Evolutionary conservation across 2,888 invertebrate species (phyloP).

Genomic region (Heteromyza rotundicornis): DNA sequence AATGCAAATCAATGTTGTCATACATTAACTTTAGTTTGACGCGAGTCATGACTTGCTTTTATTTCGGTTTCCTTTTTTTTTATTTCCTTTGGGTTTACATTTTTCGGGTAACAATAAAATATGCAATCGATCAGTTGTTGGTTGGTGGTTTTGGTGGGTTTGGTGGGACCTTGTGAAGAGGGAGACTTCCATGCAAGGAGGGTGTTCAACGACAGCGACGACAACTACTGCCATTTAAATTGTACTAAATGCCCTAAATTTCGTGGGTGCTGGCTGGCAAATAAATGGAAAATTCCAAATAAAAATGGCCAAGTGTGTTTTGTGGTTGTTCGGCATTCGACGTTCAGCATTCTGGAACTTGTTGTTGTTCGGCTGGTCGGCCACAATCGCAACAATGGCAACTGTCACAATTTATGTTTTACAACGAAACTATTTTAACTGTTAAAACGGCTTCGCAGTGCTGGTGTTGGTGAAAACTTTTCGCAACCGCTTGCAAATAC

Average conservation of each 20-base stretch:
- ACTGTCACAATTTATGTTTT: slow-evolving; percentile 29
- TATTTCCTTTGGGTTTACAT: too few species aligned
- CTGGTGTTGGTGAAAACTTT: slow-evolving; percentile 5
- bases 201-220: neutral
- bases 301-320: neutral
- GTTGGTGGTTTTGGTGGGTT: too few species aligned
- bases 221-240: neutral
- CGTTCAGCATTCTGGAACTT: neutral
- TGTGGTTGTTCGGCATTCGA: neutral
- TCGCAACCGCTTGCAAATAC: neutral
- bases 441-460: slow-evolving; percentile 18
- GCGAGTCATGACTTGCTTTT: slow-evolving; percentile 1
- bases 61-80: too few species aligned
- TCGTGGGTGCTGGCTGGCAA: neutral
- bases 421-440: slow-evolving; percentile 27
- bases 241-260: slow-evolving; percentile 14
- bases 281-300: neutral
- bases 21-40: neutral
- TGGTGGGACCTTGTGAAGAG: too few species aligned
- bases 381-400: slow-evolving; percentile 18
- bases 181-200: neutral
- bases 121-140: slow-evolving; percentile 20
- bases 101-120: slow-evolving; percentile 15
- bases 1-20: slow-evolving; percentile 7
- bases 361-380: slow-evolving; percentile 14